Base-by-base conservation (phyloP, 2,113 vertebrate genomes). In the Charina bottae region DNA sequence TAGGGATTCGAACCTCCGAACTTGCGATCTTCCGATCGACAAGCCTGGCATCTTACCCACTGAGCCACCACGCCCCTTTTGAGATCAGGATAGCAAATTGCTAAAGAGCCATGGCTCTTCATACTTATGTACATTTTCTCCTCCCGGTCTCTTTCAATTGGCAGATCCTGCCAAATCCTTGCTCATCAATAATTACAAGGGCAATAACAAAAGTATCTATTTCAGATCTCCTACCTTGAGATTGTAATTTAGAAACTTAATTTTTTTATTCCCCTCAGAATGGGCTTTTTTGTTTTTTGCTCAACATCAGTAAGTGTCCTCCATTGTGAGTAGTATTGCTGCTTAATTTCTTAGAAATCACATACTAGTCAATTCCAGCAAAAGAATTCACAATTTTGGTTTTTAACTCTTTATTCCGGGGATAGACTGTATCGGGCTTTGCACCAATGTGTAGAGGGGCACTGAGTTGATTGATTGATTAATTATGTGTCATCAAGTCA, bases 181-280 rank as follows among this genome's bases (percentile, higher is more conserved):
- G 90, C 92, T 90, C 21, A 87, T 83, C 94, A 85, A 92, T 94
- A 93, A 94, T 62, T 88, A 91, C 10, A 95, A 58, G 15, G 93
- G 54, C 91, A 92, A 92, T 92, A 91, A 83, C 64, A 94, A 90
- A 92, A 83, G 2, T 59, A 26, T 90, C 6, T 89, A 87, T 56
- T 91, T 46, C 37, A 56, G 54, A 56, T 92, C 62, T 94, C 21
- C 28, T 87, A 9, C 84, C 68, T 83, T 91, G 37, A 62, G 11
- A 94, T 93, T 11, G 26, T 68, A 90, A 91, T 90, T 5, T 0
- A 9, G 10, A 85, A 89, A 59, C 89, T 89, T 91, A 37, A 87
- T 13, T 92, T 17, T 87, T 91, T 0, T 89, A 90, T 93, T 94
- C 88, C 58, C 46, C 37, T 85, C 58, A 88, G 92, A 54, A 91